Conservation (phyloP, 2,888 invertebrate genomes). For the Athalia rosae region DNA sequence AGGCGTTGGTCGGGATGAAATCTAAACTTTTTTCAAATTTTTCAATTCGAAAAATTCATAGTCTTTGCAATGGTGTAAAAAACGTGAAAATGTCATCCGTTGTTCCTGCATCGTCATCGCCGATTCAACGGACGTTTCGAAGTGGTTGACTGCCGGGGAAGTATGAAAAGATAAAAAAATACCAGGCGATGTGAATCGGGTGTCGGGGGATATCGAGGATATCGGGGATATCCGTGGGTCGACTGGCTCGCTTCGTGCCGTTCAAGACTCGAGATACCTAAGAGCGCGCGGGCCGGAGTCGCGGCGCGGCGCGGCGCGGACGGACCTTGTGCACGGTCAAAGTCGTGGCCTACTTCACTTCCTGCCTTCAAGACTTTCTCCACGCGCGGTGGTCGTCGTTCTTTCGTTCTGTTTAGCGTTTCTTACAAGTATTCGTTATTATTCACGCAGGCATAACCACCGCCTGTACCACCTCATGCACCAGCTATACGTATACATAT, state of each 20-base stretch:
- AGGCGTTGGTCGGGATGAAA: too few species aligned
- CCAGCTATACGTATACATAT: background rate
- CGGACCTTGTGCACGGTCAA: slow-evolving; percentile 73
- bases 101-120: too few species aligned
- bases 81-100: too few species aligned
- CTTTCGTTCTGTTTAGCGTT: slow-evolving; percentile 45
- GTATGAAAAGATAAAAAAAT: too few species aligned
- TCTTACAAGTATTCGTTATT: slow-evolving; percentile 41
- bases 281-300: background rate
- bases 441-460: slow-evolving; percentile 26
- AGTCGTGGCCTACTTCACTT: slow-evolving; percentile 73
- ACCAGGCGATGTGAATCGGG: background rate
- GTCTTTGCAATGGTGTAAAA: too few species aligned
- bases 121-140: too few species aligned
- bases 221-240: slow-evolving; percentile 21
- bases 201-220: background rate
- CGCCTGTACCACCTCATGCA: background rate
- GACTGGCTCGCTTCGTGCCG: background rate
- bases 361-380: slow-evolving; percentile 71
- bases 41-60: too few species aligned
- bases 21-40: too few species aligned
- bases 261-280: background rate
- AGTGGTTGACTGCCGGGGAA: too few species aligned
- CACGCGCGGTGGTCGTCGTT: slow-evolving; percentile 55
- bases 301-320: slow-evolving; percentile 54